A percentile compares a stretch with the other conserved stretches of the same genome.
Conservation (phyloP, 1,140 invertebrate species). For the Cheumatopsyche charites region DNA sequence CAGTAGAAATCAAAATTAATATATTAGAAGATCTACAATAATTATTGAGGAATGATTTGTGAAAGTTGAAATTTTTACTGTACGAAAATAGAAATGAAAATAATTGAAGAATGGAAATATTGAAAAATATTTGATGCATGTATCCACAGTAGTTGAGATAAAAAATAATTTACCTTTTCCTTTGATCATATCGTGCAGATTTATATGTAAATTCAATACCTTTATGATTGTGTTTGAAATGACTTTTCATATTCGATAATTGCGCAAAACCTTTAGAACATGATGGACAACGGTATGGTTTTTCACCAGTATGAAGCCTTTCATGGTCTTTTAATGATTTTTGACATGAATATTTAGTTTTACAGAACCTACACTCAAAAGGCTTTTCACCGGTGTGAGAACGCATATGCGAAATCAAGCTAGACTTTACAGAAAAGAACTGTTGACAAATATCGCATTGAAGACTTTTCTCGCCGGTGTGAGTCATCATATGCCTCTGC, state of each 20-base stretch:
- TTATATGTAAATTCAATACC: constrained; percentile 33
- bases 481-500: constrained; percentile 42
- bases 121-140: too few relatives aligned
- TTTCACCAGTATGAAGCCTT: constrained; percentile 60
- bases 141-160: too few relatives aligned
- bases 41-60: too few relatives aligned
- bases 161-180: too few relatives aligned
- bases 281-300: constrained; percentile 60
- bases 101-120: too few relatives aligned
- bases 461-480: constrained; percentile 41
- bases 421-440: constrained; percentile 30
- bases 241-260: constrained; percentile 50
- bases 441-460: constrained; percentile 39
- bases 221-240: constrained; percentile 46
- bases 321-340: constrained; percentile 52
- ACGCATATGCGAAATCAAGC: constrained; percentile 37
- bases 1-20: too few relatives aligned
- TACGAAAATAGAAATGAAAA: too few relatives aligned
- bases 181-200: too few relatives aligned
- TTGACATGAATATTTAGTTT: constrained; percentile 50
- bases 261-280: constrained; percentile 60
- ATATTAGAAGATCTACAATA: too few relatives aligned
- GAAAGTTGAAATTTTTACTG: too few relatives aligned
- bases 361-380: constrained; percentile 53
- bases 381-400: constrained; percentile 53